Evolutionary conservation across 2,113 vertebrate species (phyloP), one percentile per base, ranked within the genome.

Genomic region (Eupsittula cactorum): DNA sequence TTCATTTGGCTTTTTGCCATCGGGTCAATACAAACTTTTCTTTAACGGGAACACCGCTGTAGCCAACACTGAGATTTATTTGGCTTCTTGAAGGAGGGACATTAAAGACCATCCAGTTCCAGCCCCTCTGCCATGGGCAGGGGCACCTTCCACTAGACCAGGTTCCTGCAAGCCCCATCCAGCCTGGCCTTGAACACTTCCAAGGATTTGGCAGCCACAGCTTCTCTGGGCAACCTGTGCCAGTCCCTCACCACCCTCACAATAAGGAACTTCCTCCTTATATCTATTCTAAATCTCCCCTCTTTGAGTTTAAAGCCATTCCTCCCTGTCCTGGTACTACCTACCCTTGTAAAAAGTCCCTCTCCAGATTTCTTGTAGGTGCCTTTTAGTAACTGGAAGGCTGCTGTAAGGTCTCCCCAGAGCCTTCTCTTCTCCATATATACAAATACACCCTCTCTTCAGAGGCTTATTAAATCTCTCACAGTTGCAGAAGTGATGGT

Each of bases 1-100:
- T 49, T 49, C 0, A 0, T 68, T 53, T 64, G 31, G 16, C 28
- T 88, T 82, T 85, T 71, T 71, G 8, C n/a, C 33, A 8, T 21
- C 21, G 27, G 3, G 10, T 85, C 39, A 79, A 19, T 37, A 75
- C 1, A 6, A 74, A 47, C 50, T 67, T 50, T 64, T 39, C 19
- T 80, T 74, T 20, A 33, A n/a, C 0, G 0, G 47, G 13, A 75
- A 31, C 24, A 46, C 33, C 20, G 5, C 24, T n/a, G 33, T 33
- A 55, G 52, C 18, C 8, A 63, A 1, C 64, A n/a, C 3, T 0
- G 3, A 49, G 7, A 10, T 60, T 82, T 68, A 29, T 21, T 23
- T 2, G 31, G 13, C 33, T 59, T 59, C 21, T 59, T 59, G 33
- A 59, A 59, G 57, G 13, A 59, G 9, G 13, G 21, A 59, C 57